phyloP scores from a whole-genome alignment of 2,797 vertebrate genomes.

The Mastacembelus armatus region DNA sequence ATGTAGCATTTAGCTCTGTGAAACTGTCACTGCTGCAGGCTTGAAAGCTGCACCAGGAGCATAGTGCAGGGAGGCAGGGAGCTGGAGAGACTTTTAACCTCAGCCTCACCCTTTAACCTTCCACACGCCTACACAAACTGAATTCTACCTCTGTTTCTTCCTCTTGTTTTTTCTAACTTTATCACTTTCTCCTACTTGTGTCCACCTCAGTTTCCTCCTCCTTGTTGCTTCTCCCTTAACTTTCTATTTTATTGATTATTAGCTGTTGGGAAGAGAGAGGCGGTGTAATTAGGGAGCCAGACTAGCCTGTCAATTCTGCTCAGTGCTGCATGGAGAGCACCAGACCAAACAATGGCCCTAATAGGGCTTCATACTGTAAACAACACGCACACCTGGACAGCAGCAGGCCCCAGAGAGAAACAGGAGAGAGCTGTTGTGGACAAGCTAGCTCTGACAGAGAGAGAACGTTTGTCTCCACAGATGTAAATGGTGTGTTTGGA shows the following conservation, averaged over 20 bases:
- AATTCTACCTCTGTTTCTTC: constrained; percentile 39
- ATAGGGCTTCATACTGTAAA: constrained; percentile 84
- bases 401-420: constrained; percentile 48
- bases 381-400: constrained; percentile 83
- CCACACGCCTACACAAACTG: constrained; percentile 26
- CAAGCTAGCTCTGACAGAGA: constrained; percentile 51
- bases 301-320: constrained; percentile 82
- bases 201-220: constrained; percentile 7
- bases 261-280: constrained; percentile 72
- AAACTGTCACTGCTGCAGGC: constrained; percentile 8
- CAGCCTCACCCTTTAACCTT: constrained; percentile 34
- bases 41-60: not conserved
- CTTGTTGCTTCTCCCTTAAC: constrained; percentile 17
- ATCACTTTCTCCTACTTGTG: constrained; percentile 24
- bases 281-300: constrained; percentile 82
- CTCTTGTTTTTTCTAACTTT: constrained; percentile 31
- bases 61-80: not conserved
- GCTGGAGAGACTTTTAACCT: constrained; percentile 23
- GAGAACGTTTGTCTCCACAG: constrained; percentile 45
- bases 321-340: constrained; percentile 72
- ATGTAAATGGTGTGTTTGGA: not conserved
- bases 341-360: constrained; percentile 77
- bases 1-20: constrained; percentile 40
- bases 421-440: constrained; percentile 35
- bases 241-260: constrained; percentile 82